These are phyloP conservation scores for Chaetodon auriga DNA, from an alignment of 2,113 vertebrate species.

Conservation along the genomic window DNA sequence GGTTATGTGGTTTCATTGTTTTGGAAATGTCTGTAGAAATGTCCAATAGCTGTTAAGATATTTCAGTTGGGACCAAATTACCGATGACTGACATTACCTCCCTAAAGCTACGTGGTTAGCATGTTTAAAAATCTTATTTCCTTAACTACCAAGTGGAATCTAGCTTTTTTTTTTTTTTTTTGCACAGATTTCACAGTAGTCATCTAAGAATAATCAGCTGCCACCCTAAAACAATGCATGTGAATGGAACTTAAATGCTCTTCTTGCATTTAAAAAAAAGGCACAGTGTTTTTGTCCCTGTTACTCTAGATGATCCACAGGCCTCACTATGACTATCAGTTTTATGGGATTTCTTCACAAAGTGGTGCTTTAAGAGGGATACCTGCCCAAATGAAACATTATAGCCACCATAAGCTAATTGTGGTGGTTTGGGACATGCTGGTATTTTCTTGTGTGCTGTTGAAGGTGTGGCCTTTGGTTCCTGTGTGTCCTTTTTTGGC, in stretches of 20 bases:
- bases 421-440: too few relatives aligned
- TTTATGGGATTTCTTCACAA: neutral
- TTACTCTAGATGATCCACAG: neutral
- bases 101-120: too few relatives aligned
- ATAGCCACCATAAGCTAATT: too few relatives aligned
- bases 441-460: too few relatives aligned
- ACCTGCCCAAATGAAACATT: neutral
- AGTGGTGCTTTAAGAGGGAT: neutral
- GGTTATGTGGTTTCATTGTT: conserved; percentile 18
- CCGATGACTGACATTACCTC: too few relatives aligned
- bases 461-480: too few relatives aligned
- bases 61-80: too few relatives aligned
- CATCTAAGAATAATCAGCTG: neutral
- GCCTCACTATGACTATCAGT: neutral
- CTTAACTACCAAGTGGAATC: neutral
- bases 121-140: neutral
- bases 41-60: too few relatives aligned
- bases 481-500: too few relatives aligned
- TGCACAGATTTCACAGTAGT: neutral
- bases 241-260: neutral
- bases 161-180: neutral
- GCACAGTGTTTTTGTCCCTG: too few relatives aligned
- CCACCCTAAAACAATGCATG: neutral
- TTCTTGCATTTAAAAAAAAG: neutral
- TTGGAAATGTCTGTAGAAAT: too few relatives aligned